These are phyloP conservation scores for Ophion ventricosus DNA, from an alignment of 2,888 invertebrate genomes.

Conservation along the genomic window DNA sequence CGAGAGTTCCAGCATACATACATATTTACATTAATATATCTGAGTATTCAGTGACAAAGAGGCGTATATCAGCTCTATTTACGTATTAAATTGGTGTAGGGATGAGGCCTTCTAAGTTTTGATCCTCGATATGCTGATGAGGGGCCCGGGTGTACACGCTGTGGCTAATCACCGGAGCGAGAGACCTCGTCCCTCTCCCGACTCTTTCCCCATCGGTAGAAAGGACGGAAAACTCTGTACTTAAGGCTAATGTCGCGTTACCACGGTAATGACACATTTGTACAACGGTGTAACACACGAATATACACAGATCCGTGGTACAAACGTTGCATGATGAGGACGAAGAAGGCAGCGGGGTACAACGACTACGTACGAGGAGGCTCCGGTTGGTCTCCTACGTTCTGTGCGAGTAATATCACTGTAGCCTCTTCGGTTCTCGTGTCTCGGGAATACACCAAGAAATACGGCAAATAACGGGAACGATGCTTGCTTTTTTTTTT, in stretches of 20 bases:
- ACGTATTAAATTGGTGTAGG: background rate
- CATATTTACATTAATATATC: background rate
- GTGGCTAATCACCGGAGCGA: conserved; percentile 50
- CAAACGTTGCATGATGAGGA: conserved; percentile 22
- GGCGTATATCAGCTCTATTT: background rate
- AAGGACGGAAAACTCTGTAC: conserved; percentile 60
- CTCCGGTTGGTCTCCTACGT: conserved; percentile 34
- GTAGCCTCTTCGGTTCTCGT: conserved; percentile 4
- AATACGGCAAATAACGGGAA: conserved; percentile 28
- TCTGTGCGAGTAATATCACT: conserved; percentile 16
- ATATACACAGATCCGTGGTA: background rate
- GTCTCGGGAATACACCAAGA: background rate
- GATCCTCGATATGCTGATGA: conserved; percentile 11
- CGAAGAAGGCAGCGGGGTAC: background rate
- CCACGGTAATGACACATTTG: conserved; percentile 61
- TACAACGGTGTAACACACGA: conserved; percentile 37
- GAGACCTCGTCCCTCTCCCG: conserved; percentile 1
- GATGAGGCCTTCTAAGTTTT: background rate
- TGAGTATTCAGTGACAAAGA: background rate
- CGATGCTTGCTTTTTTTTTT: conserved; percentile 10
- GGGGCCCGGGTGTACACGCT: background rate
- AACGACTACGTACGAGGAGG: background rate
- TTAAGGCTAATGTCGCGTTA: conserved; percentile 57
- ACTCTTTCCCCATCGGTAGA: background rate
- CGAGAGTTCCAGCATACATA: background rate